Evolutionary conservation across 1,140 invertebrate genomes (phyloP), one percentile per base, ranked within the genome.

Genomic region (Sweltsa coloradensis): DNA sequence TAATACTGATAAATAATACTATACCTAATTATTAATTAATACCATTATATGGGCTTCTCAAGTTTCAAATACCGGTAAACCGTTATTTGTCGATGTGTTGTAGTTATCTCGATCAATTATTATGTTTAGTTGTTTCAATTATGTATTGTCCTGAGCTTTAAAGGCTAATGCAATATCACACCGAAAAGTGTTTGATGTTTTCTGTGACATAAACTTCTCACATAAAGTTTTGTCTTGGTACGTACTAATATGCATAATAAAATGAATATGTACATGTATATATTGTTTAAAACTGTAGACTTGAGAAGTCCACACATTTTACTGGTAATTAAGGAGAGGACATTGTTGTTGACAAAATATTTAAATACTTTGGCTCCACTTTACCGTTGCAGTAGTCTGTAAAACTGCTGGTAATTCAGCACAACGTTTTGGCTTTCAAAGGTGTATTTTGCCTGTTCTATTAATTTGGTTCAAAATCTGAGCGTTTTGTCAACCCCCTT

Each of bases 321-420:
- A 13, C 26, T 34, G 27, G 41, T 48, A 48, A 27, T 41, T 31
- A 40, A 26, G 24, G 19, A 24, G 26, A 47, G 25, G 41, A 34
- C 24, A 50, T 41, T 50, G 46, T 50, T 50, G 49, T 50, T 50
- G 49, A 50, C 5, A 24, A 50, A 50, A 39, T 24, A 39, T 41
- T 29, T 31, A 47, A 43, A 3, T 16, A 44, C 22, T 23, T 22
- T 37, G 18, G 40, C 22, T 37, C 37, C 19, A 13, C 40, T 37
- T 27, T 24, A 6, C 18, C 11, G 29, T 18, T 42, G 25, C 24
- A 4, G 23, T 26, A 16, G 21, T 16, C 18, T 18, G 4, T 25
- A 47, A 47, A 39, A 22, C 23, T 39, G 21, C 1, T 34, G 24
- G 23, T 22, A 7, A 39, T 37, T 22, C n/a, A 1, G 16, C 23